These are phyloP conservation scores for Heliornis fulica DNA, from an alignment of 2,113 vertebrate species.

Conservation along the genomic window DNA sequence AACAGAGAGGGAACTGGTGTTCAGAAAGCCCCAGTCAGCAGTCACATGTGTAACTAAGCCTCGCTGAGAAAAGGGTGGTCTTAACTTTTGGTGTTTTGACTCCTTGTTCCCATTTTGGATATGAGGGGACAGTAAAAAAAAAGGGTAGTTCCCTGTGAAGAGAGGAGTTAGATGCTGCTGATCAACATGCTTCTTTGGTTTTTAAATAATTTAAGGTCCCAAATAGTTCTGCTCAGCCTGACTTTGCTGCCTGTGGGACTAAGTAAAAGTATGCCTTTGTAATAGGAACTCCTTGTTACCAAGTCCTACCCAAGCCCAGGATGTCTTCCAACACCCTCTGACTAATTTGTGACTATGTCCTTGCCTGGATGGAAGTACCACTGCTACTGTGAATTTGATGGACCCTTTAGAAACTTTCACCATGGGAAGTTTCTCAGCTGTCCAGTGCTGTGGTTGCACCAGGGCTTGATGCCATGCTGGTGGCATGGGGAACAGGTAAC, in stretches of 20 bases:
- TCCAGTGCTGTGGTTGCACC: fast-evolving
- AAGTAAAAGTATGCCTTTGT: not conserved
- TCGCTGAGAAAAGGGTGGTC: not conserved
- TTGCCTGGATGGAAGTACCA: not conserved
- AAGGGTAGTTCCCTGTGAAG: not conserved
- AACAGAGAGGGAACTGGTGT: not conserved
- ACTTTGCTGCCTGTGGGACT: fast-evolving
- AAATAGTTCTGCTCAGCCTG: not conserved
- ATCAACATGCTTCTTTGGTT: not conserved
- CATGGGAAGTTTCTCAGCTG: not conserved
- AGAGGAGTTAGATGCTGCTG: not conserved
- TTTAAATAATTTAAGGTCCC: not conserved
- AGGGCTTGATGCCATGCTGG: fast-evolving
- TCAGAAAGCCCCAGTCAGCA: not conserved
- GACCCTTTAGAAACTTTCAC: not conserved
- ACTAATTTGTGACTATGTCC: not conserved
- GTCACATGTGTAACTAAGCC: not conserved
- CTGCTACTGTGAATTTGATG: not conserved
- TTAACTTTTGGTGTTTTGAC: not conserved
- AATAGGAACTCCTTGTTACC: not conserved
- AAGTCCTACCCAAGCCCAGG: not conserved
- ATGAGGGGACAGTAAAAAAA: not conserved
- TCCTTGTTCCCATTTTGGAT: not conserved
- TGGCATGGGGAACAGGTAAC: fast-evolving
- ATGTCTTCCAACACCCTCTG: not conserved